A percentile compares a stretch with the other conserved stretches of the same genome.
These are phyloP conservation scores for Drosophila incognita DNA, from an alignment of 2,888 invertebrate species.

Conservation along the genomic window DNA sequence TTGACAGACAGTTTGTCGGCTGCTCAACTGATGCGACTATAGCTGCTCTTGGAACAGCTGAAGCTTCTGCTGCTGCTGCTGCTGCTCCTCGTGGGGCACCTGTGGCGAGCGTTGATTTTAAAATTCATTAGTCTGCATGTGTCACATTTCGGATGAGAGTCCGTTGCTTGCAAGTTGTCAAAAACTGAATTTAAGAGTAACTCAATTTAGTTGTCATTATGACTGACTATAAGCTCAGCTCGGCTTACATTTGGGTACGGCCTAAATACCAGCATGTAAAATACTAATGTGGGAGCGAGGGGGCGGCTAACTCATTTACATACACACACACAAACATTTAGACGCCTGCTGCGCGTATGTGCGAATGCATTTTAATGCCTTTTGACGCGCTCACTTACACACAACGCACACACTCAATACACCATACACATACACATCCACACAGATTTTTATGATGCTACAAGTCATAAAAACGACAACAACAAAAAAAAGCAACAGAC, in stretches of 20 bases:
- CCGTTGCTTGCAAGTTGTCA: conserved; percentile 61
- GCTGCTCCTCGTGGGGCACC: conserved; percentile 57
- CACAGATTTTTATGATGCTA: conserved; percentile 66
- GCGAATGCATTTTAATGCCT: conserved; percentile 68
- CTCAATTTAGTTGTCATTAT: conserved; percentile 78
- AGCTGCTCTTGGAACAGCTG: neutral
- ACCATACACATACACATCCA: conserved; percentile 12
- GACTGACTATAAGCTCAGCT: conserved; percentile 14
- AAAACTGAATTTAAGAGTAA: conserved; percentile 45
- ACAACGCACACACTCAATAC: conserved; percentile 17
- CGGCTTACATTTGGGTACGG: conserved; percentile 25
- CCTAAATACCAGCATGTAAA: conserved; percentile 23
- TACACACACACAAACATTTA: conserved; percentile 21
- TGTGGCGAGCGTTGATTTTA: conserved; percentile 82
- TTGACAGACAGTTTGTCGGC: conserved; percentile 81
- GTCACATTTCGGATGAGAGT: conserved; percentile 73
- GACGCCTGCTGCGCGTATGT: conserved; percentile 33
- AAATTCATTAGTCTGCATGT: conserved; percentile 84
- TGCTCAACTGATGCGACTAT: conserved; percentile 12
- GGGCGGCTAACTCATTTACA: conserved; percentile 39
- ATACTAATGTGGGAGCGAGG: conserved; percentile 7
- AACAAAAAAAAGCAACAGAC: conserved; percentile 34
- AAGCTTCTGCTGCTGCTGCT: neutral
- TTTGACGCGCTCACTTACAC: conserved; percentile 66
- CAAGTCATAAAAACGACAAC: conserved; percentile 61